Evolutionary conservation across 2,888 invertebrate genomes (phyloP).

Genomic region (Oxystoma pomonae): DNA sequence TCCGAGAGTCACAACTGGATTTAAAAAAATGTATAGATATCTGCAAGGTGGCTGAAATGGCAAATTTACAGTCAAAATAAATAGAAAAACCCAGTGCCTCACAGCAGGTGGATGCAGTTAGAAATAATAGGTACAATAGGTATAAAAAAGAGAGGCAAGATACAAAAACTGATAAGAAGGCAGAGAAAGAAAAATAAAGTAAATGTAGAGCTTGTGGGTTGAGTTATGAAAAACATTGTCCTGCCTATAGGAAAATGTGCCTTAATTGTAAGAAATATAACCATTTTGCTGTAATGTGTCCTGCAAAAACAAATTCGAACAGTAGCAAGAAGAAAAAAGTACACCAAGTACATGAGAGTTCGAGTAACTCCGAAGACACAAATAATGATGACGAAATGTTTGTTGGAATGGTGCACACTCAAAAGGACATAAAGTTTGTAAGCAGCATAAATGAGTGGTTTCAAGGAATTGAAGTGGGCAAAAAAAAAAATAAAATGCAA

Average conservation of each 20-base stretch:
- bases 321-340: background rate
- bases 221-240: slow-evolving; percentile 3
- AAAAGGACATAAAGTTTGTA: slow-evolving; percentile 7
- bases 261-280: slow-evolving; percentile 4
- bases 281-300: background rate
- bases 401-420: too few species aligned
- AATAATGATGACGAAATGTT: background rate
- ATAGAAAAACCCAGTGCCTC: background rate
- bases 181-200: background rate
- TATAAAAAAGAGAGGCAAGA: background rate
- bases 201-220: slow-evolving; percentile 3
- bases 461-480: background rate
- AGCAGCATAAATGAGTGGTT: slow-evolving; percentile 1
- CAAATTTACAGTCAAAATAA: slow-evolving; percentile 1
- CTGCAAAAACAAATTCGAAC: background rate
- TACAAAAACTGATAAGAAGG: background rate
- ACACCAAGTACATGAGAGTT: background rate
- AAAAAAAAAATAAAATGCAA: background rate
- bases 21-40: slow-evolving; percentile 7
- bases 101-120: background rate
- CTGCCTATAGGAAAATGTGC: slow-evolving; percentile 9
- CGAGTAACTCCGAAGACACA: background rate
- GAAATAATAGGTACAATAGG: background rate
- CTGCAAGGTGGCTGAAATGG: slow-evolving; percentile 7
- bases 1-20: background rate